Base-by-base conservation (phyloP, 2,797 vertebrate genomes). In the Sebastes melanostomus region DNA sequence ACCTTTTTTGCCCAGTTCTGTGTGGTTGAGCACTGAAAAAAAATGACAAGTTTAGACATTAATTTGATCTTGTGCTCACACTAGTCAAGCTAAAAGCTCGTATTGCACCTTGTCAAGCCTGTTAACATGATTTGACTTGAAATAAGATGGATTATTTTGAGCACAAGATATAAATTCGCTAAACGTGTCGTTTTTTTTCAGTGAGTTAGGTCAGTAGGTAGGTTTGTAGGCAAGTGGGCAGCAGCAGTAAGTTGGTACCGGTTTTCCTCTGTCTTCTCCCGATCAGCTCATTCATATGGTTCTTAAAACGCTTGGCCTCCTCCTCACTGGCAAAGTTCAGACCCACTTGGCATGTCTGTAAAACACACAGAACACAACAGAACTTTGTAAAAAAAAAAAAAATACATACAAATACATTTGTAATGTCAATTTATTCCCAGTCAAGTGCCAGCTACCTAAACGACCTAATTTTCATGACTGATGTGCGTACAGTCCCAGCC, bases 271-370 rank as follows among this genome's bases (percentile, higher is more conserved):
- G 96, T 88, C 96, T 95, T 89, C 92, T 96, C 75, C 92, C 91
- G 80, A 96, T 54, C 59, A 98, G 92, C 4, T 98, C 97, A 22
- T 77, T 80, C 84, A 96, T 50, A 30, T 94, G 88, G 86, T 80
- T 86, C 63, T 95, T 93, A 93, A 99, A 98, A 86, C 93, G 96
- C 92, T 97, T 98, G 91, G 96, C 95, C 94, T 99, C 98, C 89
- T 98, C 97, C 94, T 99, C 98, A 79, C 77, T 98, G 93, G 98
- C 96, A 94, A 99, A 99, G 96, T 99, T 99, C 93, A 99, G 95
- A 91, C 98, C 98, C 93, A 98, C 95, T 94, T 98, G 98, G 95
- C 96, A 97, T 22, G 82, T 74, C 95, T 95, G 85, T n/a, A 22
- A 78, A 78, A 85, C 11, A 58, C 10, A 66, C 22, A 38, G 11